Percentiles rank a stretch among this genome's conserved stretches.
Evolutionary conservation across 2,113 vertebrate genomes (phyloP).

Genomic region (Bothrops jararaca): DNA sequence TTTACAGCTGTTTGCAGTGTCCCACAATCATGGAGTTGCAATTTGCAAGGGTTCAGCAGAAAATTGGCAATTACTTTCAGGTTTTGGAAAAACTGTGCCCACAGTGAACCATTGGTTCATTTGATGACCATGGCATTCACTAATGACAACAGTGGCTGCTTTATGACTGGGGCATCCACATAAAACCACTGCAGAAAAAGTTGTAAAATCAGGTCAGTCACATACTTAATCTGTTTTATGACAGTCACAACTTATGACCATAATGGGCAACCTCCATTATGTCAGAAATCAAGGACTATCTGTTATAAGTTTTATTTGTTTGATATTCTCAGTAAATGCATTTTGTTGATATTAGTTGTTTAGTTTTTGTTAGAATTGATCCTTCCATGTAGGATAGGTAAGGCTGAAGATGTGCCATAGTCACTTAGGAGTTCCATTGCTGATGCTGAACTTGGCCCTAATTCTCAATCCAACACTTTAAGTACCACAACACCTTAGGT

Average conservation of each 20-base stretch:
- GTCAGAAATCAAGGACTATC: not conserved
- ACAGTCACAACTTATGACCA: not conserved
- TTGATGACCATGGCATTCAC: not conserved
- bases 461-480: not conserved
- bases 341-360: not conserved
- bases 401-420: not conserved
- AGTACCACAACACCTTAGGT: not conserved
- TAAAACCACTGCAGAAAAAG: not conserved
- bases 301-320: not conserved
- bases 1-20: not conserved
- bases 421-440: not conserved
- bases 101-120: not conserved
- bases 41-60: not conserved
- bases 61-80: not conserved
- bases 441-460: not conserved
- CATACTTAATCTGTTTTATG: not conserved
- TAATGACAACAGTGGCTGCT: not conserved
- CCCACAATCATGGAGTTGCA: not conserved
- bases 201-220: not conserved
- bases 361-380: not conserved
- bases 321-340: not conserved
- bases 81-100: not conserved
- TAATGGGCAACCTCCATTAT: not conserved
- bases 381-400: not conserved
- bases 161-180: not conserved